Base-by-base conservation (phyloP, 2,888 invertebrate genomes). In the Andricus curvator region DNA sequence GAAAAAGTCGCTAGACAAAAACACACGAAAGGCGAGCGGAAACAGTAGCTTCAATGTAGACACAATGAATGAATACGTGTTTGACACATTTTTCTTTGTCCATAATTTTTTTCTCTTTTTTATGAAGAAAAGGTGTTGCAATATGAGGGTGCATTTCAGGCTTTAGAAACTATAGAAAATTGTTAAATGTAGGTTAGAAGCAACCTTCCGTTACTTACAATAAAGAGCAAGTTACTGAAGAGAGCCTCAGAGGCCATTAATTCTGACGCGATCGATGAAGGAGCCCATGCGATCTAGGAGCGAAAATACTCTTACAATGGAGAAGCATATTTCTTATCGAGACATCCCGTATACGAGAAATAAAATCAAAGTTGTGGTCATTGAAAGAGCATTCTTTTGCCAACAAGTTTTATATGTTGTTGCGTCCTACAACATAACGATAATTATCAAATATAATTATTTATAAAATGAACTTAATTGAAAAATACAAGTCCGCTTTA, bases 251-350 rank as follows among this genome's bases (percentile, higher is more conserved):
- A 74, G 56, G 60, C 74, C 74, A 74, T 74, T 74, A 74, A 74
- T 74, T 56, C 56, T 74, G 13, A 60, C 6, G 2, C 56, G 74
- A 74, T 74, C 74, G 56, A 74, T 74, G 37, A 74, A 74, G 15
- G 56, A 74, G 22, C n/a, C 37, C 74, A 74, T 60, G 74, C 74
- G 74, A 74, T 74, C 74, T 56, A 74, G 33, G n/a, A 74, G 33
- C 56, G 74, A 74, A 74, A 74, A 74, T 74, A 60, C 74, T 33
- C 56, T 56, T n/a, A 60, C 74, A 56, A 74, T 74, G 15, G 74
- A 74, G 8, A 60, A 74, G n/a, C 33, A 74, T 74, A 74, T 60
- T 37, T 74, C 33, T 51, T 37, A 74, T 56, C 56, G 5, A 33
- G 51, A 33, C 74, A n/a, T 33, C 56, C 51, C 51, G n/a, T n/a